phyloP scores from a whole-genome alignment of 2,888 invertebrate genomes.

The Acronicta alni region DNA sequence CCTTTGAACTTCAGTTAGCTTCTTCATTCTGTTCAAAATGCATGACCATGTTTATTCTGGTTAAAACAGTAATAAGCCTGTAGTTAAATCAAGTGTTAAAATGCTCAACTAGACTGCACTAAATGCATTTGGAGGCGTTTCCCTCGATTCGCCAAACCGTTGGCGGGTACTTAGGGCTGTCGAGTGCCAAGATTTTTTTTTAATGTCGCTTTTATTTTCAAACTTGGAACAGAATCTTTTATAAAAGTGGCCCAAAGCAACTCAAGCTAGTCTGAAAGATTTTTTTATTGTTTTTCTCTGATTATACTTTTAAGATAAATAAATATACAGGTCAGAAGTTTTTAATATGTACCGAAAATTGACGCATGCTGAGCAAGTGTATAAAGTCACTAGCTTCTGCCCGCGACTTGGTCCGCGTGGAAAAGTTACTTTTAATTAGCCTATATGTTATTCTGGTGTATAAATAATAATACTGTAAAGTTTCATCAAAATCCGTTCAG shows the following conservation, averaged over 20 bases:
- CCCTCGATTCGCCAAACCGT: slow-evolving; percentile 63
- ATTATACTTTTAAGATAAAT: background rate
- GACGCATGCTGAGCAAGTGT: too few species aligned
- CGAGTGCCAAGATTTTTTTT: slow-evolving; percentile 35
- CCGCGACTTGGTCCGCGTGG: too few species aligned
- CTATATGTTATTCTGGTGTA: too few species aligned
- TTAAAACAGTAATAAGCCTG: slow-evolving; percentile 56
- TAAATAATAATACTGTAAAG: too few species aligned
- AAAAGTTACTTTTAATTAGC: too few species aligned
- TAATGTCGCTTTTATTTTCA: slow-evolving; percentile 31
- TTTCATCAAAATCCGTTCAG: too few species aligned
- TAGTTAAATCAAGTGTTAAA: slow-evolving; percentile 66
- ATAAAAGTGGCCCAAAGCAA: slow-evolving; percentile 4
- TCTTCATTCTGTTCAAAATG: slow-evolving; percentile 29
- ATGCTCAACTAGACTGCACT: slow-evolving; percentile 66
- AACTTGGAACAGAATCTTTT: slow-evolving; percentile 25
- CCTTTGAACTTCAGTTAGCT: background rate
- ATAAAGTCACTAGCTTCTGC: too few species aligned
- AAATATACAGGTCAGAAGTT: background rate
- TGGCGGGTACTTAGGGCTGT: slow-evolving; percentile 65
- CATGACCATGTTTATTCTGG: slow-evolving; percentile 46
- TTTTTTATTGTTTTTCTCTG: background rate
- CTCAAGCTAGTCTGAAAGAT: background rate
- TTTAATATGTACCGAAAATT: too few species aligned
- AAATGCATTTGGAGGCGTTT: slow-evolving; percentile 75